Evolutionary conservation across 2,888 invertebrate genomes (phyloP), one percentile per base, ranked within the genome.

Genomic region (Tiphia femorata): DNA sequence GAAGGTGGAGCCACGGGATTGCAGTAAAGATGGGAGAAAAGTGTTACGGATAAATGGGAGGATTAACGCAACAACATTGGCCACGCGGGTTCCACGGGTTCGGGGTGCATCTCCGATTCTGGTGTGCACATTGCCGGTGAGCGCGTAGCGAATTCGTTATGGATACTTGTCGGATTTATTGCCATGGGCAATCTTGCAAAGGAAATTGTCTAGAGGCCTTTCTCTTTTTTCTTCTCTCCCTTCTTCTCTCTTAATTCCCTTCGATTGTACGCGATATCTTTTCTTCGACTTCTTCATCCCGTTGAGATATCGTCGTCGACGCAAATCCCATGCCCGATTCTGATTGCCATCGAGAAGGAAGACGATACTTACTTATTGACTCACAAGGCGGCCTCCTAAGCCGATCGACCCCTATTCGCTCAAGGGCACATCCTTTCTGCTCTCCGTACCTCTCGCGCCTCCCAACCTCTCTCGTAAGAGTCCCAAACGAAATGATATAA

Each of bases 401-500:
- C 14, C 20, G 47, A 42, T 49, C 42, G 42, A 42, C 43, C 30
- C 51, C 54, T 47, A n/a, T 51, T 33, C 16, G 20, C 14, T n/a
- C 58, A 62, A 58, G 65, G 62, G 33, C 62, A 38, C 41, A 50
- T 50, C 4, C 12, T 7, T n/a, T n/a, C n/a, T n/a, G n/a, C n/a
- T n/a, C n/a, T n/a, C n/a, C n/a, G n/a, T n/a, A n/a, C n/a, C n/a
- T n/a, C n/a, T 10, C 51, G 48, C 27, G 48, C 42, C 59, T 51
- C 17, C 47, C 55, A 52, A 49, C 12, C 7, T 5, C 6, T 23
- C 29, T 38, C 49, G 41, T 7, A 48, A 42, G 23, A 17, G 41
- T 43, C 55, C 29, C 52, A 58, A 55, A 42, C 48, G 35, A 62
- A 63, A 52, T 58, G 64, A 73, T 72, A 67, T 77, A 76, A 78